phyloP scores from a whole-genome alignment of 2,113 vertebrate genomes.

The Micromys minutus region DNA sequence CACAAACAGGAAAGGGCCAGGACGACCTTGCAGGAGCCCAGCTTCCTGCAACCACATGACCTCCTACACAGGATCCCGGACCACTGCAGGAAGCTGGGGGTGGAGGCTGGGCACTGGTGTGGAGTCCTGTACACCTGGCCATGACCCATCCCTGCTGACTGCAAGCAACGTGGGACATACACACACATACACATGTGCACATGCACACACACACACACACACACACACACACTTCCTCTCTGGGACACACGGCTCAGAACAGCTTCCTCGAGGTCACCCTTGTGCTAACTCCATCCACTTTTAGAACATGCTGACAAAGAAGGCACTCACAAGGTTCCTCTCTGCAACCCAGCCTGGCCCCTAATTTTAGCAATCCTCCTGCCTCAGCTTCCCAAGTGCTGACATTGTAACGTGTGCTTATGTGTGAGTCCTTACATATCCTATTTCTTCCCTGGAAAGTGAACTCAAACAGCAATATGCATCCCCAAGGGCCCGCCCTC shows the following conservation, averaged over 20 bases:
- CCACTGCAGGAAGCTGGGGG: not conserved
- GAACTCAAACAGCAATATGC: rapidly evolving
- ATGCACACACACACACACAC: not conserved
- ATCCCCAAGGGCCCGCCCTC: not conserved
- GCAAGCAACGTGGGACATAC: not conserved
- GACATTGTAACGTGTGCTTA: not conserved
- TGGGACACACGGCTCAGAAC: not conserved
- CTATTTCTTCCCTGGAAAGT: not conserved
- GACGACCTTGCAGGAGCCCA: not conserved
- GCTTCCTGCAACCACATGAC: not conserved
- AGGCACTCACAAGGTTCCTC: not conserved
- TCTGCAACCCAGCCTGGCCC: too few relatives aligned
- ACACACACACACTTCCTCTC: not conserved
- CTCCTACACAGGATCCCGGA: not conserved
- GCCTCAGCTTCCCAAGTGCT: not conserved
- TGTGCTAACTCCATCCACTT: not conserved
- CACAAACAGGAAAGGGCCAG: not conserved
- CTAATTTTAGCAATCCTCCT: not conserved
- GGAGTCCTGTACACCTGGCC: not conserved
- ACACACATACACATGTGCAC: too few relatives aligned
- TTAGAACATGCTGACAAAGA: not conserved
- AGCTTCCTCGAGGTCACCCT: not conserved
- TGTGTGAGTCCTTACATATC: not conserved
- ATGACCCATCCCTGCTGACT: not conserved
- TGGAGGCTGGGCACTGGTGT: not conserved